Conservation (phyloP, 2,113 vertebrate genomes). For the Tetrax tetrax region DNA sequence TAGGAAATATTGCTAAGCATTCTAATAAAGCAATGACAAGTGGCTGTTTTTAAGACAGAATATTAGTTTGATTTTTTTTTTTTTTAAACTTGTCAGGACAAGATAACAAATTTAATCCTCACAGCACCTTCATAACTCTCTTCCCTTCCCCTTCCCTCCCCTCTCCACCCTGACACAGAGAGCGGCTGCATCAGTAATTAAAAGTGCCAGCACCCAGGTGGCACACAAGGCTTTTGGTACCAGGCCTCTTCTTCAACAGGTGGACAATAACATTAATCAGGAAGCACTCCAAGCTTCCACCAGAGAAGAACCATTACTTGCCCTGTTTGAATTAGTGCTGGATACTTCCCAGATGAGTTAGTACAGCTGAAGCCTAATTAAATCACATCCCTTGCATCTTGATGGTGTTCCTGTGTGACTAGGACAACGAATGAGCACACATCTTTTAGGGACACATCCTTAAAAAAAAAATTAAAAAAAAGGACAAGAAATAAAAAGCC, state of each 20-base stretch:
- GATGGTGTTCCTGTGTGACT: neutral
- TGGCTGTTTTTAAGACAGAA: neutral
- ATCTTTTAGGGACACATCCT: neutral
- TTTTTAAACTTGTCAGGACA: neutral
- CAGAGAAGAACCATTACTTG: neutral
- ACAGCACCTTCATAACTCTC: neutral
- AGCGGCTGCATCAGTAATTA: neutral
- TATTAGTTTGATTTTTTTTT: neutral
- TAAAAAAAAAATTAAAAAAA: neutral
- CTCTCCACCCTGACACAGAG: neutral
- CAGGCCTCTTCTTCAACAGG: neutral
- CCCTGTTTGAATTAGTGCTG: constrained; percentile 12
- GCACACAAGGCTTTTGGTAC: neutral
- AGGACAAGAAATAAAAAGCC: neutral
- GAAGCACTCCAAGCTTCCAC: neutral
- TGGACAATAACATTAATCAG: neutral
- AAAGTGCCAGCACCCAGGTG: neutral
- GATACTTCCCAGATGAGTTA: neutral
- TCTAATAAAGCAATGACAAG: neutral
- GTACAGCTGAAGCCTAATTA: constrained; percentile 29
- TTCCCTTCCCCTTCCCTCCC: neutral
- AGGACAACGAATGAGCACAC: neutral
- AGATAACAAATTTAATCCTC: neutral
- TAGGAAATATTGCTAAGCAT: constrained; percentile 2
- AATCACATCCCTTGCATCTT: neutral